Percentiles rank a stretch among this genome's conserved stretches.
Conservation (phyloP, 2,888 invertebrate species). For the Toxonevra muliebris region DNA sequence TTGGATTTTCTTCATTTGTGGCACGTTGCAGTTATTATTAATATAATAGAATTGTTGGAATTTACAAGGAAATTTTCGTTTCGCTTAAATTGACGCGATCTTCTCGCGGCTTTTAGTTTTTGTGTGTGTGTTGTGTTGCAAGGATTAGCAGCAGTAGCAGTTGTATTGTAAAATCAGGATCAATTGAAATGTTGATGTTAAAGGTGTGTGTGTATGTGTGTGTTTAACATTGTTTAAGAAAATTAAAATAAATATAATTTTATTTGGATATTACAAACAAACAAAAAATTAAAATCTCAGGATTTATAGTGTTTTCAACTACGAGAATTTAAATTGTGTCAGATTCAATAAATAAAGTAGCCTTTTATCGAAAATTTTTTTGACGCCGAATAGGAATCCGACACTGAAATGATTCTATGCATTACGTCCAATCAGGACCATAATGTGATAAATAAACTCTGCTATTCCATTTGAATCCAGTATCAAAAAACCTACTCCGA, state of each 20-base stretch:
- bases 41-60: not conserved
- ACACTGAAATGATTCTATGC: too few species aligned
- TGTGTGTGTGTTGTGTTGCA: constrained; percentile 11
- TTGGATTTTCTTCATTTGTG: constrained; percentile 10
- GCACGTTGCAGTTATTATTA: not conserved
- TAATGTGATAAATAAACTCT: too few species aligned
- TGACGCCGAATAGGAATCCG: too few species aligned
- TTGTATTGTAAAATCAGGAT: not conserved
- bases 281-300: too few species aligned
- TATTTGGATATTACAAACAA: too few species aligned
- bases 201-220: constrained; percentile 51
- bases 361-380: too few species aligned
- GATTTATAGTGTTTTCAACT: too few species aligned
- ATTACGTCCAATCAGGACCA: too few species aligned
- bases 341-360: too few species aligned
- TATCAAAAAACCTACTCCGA: too few species aligned
- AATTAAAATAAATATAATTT: not conserved
- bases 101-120: constrained; percentile 34
- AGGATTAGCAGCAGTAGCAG: constrained; percentile 15
- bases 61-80: not conserved
- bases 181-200: constrained; percentile 49
- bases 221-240: not conserved
- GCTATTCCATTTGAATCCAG: too few species aligned
- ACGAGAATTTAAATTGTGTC: too few species aligned
- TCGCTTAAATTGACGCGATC: constrained; percentile 10